Base-by-base conservation (phyloP, 2,888 invertebrate genomes). In the Caenorhabditis wallacei region DNA sequence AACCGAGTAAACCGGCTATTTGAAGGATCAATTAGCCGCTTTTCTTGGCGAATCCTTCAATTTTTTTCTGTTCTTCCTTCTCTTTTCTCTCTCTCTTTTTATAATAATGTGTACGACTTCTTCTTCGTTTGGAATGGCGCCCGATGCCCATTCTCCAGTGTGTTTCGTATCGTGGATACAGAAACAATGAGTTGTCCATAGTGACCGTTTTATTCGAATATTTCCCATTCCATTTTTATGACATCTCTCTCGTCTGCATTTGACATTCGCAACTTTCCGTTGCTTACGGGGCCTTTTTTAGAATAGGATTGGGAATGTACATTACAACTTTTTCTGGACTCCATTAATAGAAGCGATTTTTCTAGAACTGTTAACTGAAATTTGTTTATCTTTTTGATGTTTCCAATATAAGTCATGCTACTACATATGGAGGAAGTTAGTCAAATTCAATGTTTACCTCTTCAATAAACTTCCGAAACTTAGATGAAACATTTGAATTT, bases 21-120 rank as follows among this genome's bases (percentile, higher is more conserved):
- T 66, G 68, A 76, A 76, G 76, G 68, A 61, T 76, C 76, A 76
- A 76, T 76, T 76, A 76, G 76, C 68, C 68, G 61, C 48, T 66
- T 66, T 48, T 61, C 57, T 40, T 53, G 26, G 22, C 68, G 75
- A 68, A 76, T 76, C 69, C 76, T 76, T 76, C 76, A 69, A 68
- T 75, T 75, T 75, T 72, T 72, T 63, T 1, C 18, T 48, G 18
- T 22, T 53, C 43, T 22, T 35, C 4, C 26, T 35, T 37, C 40
- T 18, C 26, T 74, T 22, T n/a, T 26, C n/a, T 20, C 4, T 40
- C 24, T 64, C 64, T 30, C 26, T 40, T 40, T 54, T 24, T 66
- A 40, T 74, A 74, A 69, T 61, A 72, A 72, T 40, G 71, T 40
- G 63, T 63, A 68, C 46, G 51, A 66, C 61, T 40, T 30, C 24